Evolutionary conservation across 64 coral and sea anemone genomes (phyloP).

Genomic region (Trachythela sp.): DNA sequence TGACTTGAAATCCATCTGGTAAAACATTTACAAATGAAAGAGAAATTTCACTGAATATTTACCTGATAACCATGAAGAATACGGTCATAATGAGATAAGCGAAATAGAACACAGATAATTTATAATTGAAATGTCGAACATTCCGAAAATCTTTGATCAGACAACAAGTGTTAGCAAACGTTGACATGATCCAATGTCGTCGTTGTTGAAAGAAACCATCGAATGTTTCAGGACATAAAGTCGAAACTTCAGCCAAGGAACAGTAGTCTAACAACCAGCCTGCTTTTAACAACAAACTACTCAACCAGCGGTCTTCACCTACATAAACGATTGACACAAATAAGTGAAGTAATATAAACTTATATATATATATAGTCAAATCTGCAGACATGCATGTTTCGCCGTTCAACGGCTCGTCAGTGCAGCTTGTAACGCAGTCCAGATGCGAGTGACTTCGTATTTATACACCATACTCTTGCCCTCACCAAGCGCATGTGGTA

Average conservation of each 20-base stretch:
- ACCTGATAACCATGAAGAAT: conserved; percentile 73
- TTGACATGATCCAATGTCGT: conserved; percentile 85
- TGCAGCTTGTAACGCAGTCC: too few species aligned
- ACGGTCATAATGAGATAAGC: conserved; percentile 64
- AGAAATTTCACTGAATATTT: not conserved
- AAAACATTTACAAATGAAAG: not conserved
- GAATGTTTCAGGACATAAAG: conserved; percentile 83
- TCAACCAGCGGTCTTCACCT: conserved; percentile 98
- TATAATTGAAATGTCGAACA: conserved; percentile 51
- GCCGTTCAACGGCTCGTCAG: too few species aligned
- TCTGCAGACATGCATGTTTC: too few species aligned
- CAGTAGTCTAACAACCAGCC: conserved; percentile 91
- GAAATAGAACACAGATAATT: conserved; percentile 61
- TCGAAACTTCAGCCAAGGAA: conserved; percentile 79
- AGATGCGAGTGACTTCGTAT: too few species aligned
- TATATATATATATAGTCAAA: not conserved
- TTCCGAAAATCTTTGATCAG: conserved; percentile 66
- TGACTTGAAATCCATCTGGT: too few species aligned
- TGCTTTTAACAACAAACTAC: conserved; percentile 69
- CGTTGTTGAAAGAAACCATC: conserved; percentile 93
- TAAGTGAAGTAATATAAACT: not conserved
- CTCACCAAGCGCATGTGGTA: too few species aligned
- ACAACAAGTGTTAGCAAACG: conserved; percentile 69
- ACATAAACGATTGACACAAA: too few species aligned
- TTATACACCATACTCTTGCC: too few species aligned